Conservation (phyloP, 2,113 vertebrate genomes). For the Varanus komodoensis region DNA sequence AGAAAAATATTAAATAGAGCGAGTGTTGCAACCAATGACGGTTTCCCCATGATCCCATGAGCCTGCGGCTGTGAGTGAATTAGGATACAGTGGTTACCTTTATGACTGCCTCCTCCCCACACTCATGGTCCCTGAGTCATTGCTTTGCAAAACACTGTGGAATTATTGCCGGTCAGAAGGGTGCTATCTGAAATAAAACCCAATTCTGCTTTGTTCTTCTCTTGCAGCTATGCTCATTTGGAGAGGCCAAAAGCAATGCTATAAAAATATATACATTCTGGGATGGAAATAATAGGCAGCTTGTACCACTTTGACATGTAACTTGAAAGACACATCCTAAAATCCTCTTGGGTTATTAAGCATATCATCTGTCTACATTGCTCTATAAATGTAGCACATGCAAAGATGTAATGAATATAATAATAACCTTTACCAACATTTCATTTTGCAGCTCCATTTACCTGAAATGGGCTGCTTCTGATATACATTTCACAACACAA, state of each 20-base stretch:
- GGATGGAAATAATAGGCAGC: slow-evolving; percentile 6
- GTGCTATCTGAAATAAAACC: slow-evolving; percentile 44
- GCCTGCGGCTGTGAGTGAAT: neutral
- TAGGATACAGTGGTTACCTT: slow-evolving; percentile 22
- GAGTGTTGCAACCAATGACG: neutral
- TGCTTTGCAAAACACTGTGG: slow-evolving; percentile 40
- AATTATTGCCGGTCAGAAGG: slow-evolving; percentile 34
- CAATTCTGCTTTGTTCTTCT: slow-evolving; percentile 31
- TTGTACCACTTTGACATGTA: slow-evolving; percentile 33
- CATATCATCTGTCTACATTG: slow-evolving; percentile 26
- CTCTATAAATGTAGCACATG: slow-evolving; percentile 45
- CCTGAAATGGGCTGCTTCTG: slow-evolving; percentile 60
- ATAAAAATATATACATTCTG: slow-evolving; percentile 31
- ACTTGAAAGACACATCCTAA: slow-evolving; percentile 55
- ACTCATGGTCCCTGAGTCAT: neutral
- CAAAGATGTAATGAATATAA: slow-evolving; percentile 43
- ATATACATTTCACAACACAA: slow-evolving; percentile 62
- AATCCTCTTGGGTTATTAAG: slow-evolving; percentile 63
- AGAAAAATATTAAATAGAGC: neutral
- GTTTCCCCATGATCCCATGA: neutral
- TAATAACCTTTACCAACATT: slow-evolving; percentile 63
- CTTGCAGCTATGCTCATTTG: slow-evolving; percentile 19
- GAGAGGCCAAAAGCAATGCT: slow-evolving; percentile 40
- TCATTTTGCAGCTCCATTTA: slow-evolving; percentile 73
- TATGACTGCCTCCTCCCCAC: neutral